Evolutionary conservation across 2,797 vertebrate genomes (phyloP).

Genomic region (Sebastes vulpes): DNA sequence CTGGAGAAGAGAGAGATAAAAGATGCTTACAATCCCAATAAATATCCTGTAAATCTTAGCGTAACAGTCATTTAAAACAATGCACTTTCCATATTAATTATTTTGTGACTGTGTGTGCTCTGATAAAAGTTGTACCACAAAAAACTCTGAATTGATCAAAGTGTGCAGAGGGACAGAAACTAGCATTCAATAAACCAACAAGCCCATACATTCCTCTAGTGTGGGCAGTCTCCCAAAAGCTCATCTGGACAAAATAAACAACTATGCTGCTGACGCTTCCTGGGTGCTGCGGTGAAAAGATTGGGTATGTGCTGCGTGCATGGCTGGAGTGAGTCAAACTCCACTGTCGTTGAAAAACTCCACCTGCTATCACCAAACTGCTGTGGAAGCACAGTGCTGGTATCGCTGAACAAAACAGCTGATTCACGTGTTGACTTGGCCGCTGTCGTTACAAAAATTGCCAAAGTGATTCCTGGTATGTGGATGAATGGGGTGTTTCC

Average conservation of each 20-base stretch:
- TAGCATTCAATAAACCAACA: slow-evolving; percentile 10
- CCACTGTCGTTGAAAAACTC: slow-evolving; percentile 35
- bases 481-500: not conserved
- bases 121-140: not conserved
- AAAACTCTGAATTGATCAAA: not conserved
- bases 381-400: slow-evolving; percentile 49
- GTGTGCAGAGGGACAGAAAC: slow-evolving; percentile 16
- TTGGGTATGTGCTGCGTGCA: slow-evolving; percentile 20
- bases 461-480: slow-evolving; percentile 19
- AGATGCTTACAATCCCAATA: not conserved
- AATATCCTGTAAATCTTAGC: not conserved
- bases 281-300: slow-evolving; percentile 39
- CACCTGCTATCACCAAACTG: slow-evolving; percentile 59
- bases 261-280: slow-evolving; percentile 47
- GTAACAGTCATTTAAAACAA: not conserved
- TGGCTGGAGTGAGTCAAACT: slow-evolving; percentile 31
- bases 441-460: not conserved
- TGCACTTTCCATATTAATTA: not conserved
- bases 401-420: slow-evolving; percentile 59
- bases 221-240: slow-evolving; percentile 51
- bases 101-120: not conserved
- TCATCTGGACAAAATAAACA: slow-evolving; percentile 65
- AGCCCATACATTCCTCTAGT: slow-evolving; percentile 43
- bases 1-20: slow-evolving; percentile 71
- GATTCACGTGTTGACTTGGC: slow-evolving; percentile 38